Conservation (phyloP, 2,113 vertebrate species). For the Apodemus sylvaticus region DNA sequence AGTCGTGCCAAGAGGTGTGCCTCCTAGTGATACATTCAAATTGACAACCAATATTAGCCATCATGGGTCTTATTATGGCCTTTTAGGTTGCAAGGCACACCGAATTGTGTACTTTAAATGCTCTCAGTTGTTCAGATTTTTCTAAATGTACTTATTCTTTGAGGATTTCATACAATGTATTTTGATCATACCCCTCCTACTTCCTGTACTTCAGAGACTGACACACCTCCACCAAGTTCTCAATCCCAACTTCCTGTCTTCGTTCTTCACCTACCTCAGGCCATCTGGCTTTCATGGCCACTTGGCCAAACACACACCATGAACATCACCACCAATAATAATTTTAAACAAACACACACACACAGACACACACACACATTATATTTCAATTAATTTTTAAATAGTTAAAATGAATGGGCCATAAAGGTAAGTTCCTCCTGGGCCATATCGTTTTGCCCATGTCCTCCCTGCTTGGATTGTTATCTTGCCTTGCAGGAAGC, state of each 20-base stretch:
- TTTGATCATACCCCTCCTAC: not conserved
- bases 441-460: not conserved
- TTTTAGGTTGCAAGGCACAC: not conserved
- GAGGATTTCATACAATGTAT: not conserved
- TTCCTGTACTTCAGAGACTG: not conserved
- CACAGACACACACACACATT: not conserved
- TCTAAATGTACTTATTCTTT: not conserved
- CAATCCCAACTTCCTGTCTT: not conserved
- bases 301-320: not conserved
- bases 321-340: not conserved
- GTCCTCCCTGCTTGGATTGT: not conserved
- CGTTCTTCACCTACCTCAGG: not conserved
- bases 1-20: not conserved
- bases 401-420: not conserved
- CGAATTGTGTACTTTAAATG: not conserved
- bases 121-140: not conserved
- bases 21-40: not conserved
- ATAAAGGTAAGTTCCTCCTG: not conserved
- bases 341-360: not conserved
- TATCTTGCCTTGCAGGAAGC: not conserved
- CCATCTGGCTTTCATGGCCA: not conserved
- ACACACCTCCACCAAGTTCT: not conserved
- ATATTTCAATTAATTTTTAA: not conserved
- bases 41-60: not conserved
- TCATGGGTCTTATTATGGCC: not conserved